These are phyloP conservation scores for Microcebus jonahi DNA, from an alignment of 2,113 vertebrate species.

Conservation along the genomic window DNA sequence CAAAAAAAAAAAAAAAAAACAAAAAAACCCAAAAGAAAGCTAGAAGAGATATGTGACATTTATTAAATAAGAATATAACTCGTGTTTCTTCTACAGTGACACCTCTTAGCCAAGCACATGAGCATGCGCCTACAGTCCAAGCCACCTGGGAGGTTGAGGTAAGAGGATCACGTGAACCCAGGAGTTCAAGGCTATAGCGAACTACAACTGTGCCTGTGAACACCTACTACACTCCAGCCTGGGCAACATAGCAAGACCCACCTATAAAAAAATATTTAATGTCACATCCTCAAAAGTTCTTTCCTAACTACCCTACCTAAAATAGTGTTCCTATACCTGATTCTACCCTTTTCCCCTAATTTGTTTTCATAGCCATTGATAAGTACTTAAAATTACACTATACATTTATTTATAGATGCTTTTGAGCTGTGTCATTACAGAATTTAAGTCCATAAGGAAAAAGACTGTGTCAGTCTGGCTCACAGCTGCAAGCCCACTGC, in stretches of 20 bases:
- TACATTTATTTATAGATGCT: not conserved
- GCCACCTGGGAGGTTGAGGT: too few species aligned
- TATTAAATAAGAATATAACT: conserved; percentile 47
- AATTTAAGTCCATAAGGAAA: not conserved
- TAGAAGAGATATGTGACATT: not conserved
- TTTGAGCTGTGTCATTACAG: not conserved
- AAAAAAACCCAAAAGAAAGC: not conserved
- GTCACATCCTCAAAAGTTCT: conserved; percentile 15
- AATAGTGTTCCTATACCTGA: not conserved
- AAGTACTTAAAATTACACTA: conserved; percentile 40
- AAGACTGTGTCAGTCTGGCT: not conserved
- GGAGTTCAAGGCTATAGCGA: too few species aligned
- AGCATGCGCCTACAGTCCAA: too few species aligned
- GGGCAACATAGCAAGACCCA: too few species aligned
- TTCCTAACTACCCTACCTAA: not conserved
- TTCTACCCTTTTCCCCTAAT: not conserved
- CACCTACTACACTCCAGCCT: too few species aligned
- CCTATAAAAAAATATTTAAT: not conserved
- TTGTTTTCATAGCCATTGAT: not conserved
- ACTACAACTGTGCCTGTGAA: too few species aligned
- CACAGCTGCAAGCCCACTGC: not conserved
- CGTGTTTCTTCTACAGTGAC: not conserved
- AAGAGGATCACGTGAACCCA: too few species aligned
- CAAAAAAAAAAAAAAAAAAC: not conserved
- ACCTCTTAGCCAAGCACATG: not conserved